Percentiles rank a stretch among this genome's conserved stretches.
phyloP scores from a whole-genome alignment of 2,888 invertebrate species.

The Archaeoteleia sp. region DNA sequence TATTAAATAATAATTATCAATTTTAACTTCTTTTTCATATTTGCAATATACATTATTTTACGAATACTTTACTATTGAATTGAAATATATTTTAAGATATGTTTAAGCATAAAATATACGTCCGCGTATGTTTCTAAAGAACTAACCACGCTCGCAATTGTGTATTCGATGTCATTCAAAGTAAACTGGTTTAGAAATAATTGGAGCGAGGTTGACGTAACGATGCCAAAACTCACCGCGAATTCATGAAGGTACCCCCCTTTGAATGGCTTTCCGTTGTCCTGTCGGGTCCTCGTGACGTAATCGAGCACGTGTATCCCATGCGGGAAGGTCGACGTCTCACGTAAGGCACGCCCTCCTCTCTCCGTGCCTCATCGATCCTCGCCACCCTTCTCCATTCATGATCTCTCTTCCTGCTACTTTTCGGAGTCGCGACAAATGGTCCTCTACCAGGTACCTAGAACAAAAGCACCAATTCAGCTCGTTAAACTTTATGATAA shows the following conservation, averaged over 20 bases:
- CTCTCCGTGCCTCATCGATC: constrained; percentile 63
- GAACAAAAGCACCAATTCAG: constrained; percentile 60
- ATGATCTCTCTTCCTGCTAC: constrained; percentile 64
- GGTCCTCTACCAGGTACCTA: constrained; percentile 64
- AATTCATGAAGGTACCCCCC: constrained; percentile 38
- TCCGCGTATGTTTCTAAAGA: too few relatives aligned
- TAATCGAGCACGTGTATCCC: constrained; percentile 69
- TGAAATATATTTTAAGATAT: too few relatives aligned
- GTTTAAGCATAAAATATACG: too few relatives aligned
- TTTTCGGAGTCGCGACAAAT: constrained; percentile 57
- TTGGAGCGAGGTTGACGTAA: too few relatives aligned
- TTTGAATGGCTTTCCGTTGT: constrained; percentile 56
- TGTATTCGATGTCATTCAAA: too few relatives aligned
- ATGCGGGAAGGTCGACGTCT: constrained; percentile 63
- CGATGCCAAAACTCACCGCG: too few relatives aligned
- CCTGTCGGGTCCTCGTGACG: constrained; percentile 65
- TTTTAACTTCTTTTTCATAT: too few relatives aligned
- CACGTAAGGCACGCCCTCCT: constrained; percentile 65
- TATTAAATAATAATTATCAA: too few relatives aligned
- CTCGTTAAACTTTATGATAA: constrained; percentile 1
- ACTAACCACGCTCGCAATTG: too few relatives aligned
- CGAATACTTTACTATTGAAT: too few relatives aligned
- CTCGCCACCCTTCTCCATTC: constrained; percentile 66
- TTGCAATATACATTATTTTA: too few relatives aligned
- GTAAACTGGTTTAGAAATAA: too few relatives aligned